A percentile compares a stretch with the other conserved stretches of the same genome.
Conservation (phyloP, 2,888 invertebrate genomes). For the Venusia cambrica region DNA sequence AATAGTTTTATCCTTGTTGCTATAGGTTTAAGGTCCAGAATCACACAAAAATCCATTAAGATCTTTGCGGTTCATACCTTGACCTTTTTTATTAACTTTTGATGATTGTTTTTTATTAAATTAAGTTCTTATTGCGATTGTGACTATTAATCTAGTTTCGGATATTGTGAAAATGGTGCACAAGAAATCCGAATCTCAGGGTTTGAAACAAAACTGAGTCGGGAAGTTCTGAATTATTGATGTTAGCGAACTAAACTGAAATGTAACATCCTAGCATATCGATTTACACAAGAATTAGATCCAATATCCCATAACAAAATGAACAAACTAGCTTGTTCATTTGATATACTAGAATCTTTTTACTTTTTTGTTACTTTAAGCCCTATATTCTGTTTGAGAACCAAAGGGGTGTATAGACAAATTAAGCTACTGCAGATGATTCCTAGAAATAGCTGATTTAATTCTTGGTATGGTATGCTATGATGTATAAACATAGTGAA, state of each 20-base stretch:
- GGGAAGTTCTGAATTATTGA: no score
- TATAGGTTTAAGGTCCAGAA: slow-evolving; percentile 42
- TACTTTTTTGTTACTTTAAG: no score
- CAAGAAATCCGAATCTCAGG: slow-evolving; percentile 7
- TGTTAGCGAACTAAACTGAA: no score
- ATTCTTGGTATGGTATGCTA: slow-evolving; percentile 8
- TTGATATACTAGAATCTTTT: no score
- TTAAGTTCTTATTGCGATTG: slow-evolving; percentile 27
- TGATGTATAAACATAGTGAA: slow-evolving; percentile 3
- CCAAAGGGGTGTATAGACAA: no score
- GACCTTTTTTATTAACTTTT: slow-evolving; percentile 39
- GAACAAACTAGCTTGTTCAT: no score
- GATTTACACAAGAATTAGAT: no score
- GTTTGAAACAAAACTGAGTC: no score
- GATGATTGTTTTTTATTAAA: slow-evolving; percentile 31
- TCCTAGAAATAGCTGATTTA: slow-evolving; percentile 4
- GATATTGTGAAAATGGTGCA: slow-evolving; percentile 7
- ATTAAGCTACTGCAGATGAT: slow-evolving; percentile 1
- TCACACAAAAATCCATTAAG: slow-evolving; percentile 32
- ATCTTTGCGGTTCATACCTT: slow-evolving; percentile 19
- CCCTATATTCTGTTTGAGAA: no score
- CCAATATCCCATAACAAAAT: no score
- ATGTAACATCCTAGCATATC: no score
- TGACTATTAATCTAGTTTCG: slow-evolving; percentile 11
- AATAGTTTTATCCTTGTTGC: slow-evolving; percentile 55